Percentiles rank a stretch among this genome's conserved stretches.
phyloP scores from a whole-genome alignment of 2,113 vertebrate genomes.

The Daboia siamensis region DNA sequence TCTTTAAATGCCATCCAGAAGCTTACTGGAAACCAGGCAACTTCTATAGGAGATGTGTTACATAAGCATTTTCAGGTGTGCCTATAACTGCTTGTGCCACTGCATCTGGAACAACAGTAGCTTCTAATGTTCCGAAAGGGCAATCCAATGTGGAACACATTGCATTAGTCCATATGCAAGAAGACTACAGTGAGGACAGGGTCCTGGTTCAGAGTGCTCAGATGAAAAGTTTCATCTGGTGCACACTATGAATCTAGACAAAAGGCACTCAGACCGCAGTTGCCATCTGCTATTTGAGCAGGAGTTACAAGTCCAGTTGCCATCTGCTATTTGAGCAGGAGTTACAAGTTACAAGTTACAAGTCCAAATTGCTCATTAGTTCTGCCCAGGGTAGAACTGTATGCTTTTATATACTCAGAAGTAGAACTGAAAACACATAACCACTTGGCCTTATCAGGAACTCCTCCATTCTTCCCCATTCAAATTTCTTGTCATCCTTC shows the following conservation, averaged over 20 bases:
- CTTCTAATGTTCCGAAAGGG: background rate
- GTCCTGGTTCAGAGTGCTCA: background rate
- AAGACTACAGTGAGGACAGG: background rate
- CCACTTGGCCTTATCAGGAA: background rate
- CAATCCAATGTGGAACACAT: background rate
- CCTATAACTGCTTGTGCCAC: background rate
- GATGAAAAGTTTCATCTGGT: background rate
- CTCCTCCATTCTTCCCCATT: background rate
- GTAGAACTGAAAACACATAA: background rate
- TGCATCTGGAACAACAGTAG: background rate
- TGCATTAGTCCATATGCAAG: background rate
- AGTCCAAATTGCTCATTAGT: background rate
- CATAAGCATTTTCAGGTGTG: background rate
- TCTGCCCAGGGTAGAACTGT: background rate
- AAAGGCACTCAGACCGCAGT: background rate
- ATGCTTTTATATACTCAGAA: background rate
- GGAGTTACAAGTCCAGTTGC: background rate
- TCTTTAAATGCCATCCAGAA: background rate
- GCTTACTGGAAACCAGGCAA: background rate
- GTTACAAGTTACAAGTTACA: background rate
- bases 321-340: background rate
- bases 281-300: background rate
- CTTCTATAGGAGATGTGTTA: background rate
- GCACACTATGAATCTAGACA: background rate
- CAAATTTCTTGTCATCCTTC: background rate